Base-by-base conservation (phyloP, 2,113 vertebrate genomes). In the Thalassarche chlororhynchos region DNA sequence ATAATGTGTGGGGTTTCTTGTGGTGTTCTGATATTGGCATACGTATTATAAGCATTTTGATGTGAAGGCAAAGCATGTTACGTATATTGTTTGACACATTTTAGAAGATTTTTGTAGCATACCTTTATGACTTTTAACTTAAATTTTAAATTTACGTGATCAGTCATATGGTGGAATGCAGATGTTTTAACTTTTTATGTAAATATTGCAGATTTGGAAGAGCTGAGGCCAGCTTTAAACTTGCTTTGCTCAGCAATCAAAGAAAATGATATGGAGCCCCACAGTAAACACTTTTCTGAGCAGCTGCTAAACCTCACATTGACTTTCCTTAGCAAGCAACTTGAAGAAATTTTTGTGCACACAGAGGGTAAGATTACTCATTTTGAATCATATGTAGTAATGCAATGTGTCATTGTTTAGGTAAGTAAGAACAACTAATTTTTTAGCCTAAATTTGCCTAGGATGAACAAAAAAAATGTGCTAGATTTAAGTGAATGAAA, bases 221-320 rank as follows among this genome's bases (percentile, higher is more conserved):
- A 99, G 78, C 83, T 99, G 89, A 98, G 96, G 78, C 99, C 99
- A 51, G 99, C 99, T 6, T 88, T 99, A 61, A 98, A 99, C 95
- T 96, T 99, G 62, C 98, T 99, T 49, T 99, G 98, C 75, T 98
- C 98, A 12, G 98, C 99, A 4, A 99, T 99, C 97, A 98, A 91
- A 91, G 99, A 99, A 32, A 99, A 98, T 3, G 97, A 99, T 81
- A 94, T 98, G 24, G 99, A 99, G 96, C 97, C 99, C 51, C 99
- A 99, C 82, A 99, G 99, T 92, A 99, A 99, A 46, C 99, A 99
- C 92, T 99, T 99, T 78, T 99, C 99, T 2, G 99, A 99, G 76
- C 99, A 99, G 75, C 98, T 99, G 79, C 98, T 99, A 74, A 98
- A 96, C 97, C 98, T 99, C 91, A 99, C 99, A 0, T 76, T 99